Base-by-base conservation (phyloP, 2,888 invertebrate species). In the Ormyrus labotus region DNA sequence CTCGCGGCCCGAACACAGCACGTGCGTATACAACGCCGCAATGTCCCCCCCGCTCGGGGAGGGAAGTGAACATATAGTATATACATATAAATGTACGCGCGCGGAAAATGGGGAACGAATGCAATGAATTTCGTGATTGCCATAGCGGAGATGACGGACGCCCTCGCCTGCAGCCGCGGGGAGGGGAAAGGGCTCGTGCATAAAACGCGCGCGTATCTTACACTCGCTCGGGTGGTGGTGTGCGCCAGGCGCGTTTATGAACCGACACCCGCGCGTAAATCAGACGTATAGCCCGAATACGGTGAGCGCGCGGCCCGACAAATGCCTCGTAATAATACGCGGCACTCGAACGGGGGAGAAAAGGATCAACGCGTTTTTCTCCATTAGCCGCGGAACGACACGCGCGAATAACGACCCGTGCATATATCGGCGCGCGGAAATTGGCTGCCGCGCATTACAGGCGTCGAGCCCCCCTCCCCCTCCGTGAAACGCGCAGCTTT, bases 71-170 rank as follows among this genome's bases (percentile, higher is more conserved):
- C 19, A 1, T 19, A 19, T 19, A 19, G 0, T 19, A 19, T 19
- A 19, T 1, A 19, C 19, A 19, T 19, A 0, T 19, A 19, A 19
- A 19, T 19, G 19, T 19, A 19, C 6, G n/a, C 0, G 34, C 9
- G 55, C 6, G 58, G 19, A 45, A 65, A 63, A 11, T 3, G 55
- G n/a, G 11, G 34, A 73, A 78, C 55, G 78, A 73, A 68, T 78
- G 72, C 61, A 68, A 72, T 73, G 78, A 78, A 72, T 78, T 78
- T 78, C 67, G 72, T 55, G 78, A 65, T 58, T 58, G 58, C 70
- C 6, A 2, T n/a, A 34, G 63, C 69, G 61, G 61, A 73, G 71
- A 78, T 78, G 78, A 67, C 71, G 51, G 47, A 65, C 19, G 45
- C 34, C 34, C 34, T 2, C 2, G 34, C 34, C 3, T 3, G 34